Percentiles rank a stretch among this genome's conserved stretches.
Evolutionary conservation across 2,888 invertebrate species (phyloP).

Genomic region (Leptarthrus brevirostris): DNA sequence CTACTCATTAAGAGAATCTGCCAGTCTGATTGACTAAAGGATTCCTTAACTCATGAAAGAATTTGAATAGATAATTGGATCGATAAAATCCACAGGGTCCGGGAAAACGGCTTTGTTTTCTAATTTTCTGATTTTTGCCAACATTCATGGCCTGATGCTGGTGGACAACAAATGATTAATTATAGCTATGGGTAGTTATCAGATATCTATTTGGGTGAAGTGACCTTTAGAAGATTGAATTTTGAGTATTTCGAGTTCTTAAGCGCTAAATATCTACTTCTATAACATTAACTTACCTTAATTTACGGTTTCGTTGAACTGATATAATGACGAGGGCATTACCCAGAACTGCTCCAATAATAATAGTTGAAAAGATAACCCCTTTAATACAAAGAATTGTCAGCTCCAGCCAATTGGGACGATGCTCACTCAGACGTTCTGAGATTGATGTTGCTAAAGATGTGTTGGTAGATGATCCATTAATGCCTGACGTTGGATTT

Average conservation of each 20-base stretch:
- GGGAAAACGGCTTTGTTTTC: background rate
- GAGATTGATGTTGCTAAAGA: slow-evolving; percentile 49
- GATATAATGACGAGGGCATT: slow-evolving; percentile 83
- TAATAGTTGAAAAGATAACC: slow-evolving; percentile 85
- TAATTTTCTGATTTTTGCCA: background rate
- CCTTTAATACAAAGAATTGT: slow-evolving; percentile 77
- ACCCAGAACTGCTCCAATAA: slow-evolving; percentile 88
- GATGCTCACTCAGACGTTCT: slow-evolving; percentile 49
- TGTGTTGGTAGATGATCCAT: slow-evolving; percentile 29
- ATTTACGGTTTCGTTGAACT: slow-evolving; percentile 67
- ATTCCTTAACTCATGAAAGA: background rate
- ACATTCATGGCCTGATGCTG: too few species aligned
- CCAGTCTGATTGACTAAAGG: background rate
- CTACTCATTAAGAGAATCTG: background rate
- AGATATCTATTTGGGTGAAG: too few species aligned
- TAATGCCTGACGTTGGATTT: slow-evolving; percentile 36
- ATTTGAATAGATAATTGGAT: background rate
- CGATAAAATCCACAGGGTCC: background rate
- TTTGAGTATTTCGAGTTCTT: too few species aligned
- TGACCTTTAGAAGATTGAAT: too few species aligned
- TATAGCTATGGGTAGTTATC: too few species aligned
- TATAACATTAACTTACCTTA: slow-evolving; percentile 61
- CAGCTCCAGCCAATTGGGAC: slow-evolving; percentile 69
- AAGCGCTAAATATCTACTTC: too few species aligned
- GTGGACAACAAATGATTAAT: too few species aligned